Conservation (phyloP, 2,888 invertebrate genomes). For the Drepanosiphum platanoidis region DNA sequence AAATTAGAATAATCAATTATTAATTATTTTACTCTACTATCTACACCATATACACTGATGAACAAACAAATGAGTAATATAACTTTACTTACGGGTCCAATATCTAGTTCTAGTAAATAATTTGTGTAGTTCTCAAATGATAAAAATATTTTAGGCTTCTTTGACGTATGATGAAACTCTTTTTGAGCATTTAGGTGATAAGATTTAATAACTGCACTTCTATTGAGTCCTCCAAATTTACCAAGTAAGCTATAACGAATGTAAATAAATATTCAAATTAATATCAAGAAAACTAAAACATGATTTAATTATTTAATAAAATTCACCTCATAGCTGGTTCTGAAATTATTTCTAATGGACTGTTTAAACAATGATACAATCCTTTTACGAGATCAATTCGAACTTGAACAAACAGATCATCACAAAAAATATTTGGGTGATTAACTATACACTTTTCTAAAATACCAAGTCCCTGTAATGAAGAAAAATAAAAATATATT, state of each 20-base stretch:
- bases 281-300: neutral
- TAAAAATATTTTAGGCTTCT: conserved; percentile 14
- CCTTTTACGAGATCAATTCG: conserved; percentile 28
- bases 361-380: conserved; percentile 36
- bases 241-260: conserved; percentile 47
- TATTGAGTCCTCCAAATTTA: conserved; percentile 35
- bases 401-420: neutral
- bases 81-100: conserved; percentile 32
- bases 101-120: conserved; percentile 7
- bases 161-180: neutral
- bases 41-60: too few species aligned
- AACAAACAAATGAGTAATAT: too few species aligned
- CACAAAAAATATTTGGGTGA: neutral
- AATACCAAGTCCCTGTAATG: conserved; percentile 40
- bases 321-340: conserved; percentile 14
- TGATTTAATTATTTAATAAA: neutral
- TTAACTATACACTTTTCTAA: conserved; percentile 20
- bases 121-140: neutral
- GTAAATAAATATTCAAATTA: neutral
- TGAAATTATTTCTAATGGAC: conserved; percentile 25
- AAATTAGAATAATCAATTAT: neutral
- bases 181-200: neutral
- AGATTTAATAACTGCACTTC: conserved; percentile 28
- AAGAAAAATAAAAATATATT: neutral
- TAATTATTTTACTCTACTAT: too few species aligned